Base-by-base conservation (phyloP, 2,888 invertebrate species). In the Agrypnus murinus region DNA sequence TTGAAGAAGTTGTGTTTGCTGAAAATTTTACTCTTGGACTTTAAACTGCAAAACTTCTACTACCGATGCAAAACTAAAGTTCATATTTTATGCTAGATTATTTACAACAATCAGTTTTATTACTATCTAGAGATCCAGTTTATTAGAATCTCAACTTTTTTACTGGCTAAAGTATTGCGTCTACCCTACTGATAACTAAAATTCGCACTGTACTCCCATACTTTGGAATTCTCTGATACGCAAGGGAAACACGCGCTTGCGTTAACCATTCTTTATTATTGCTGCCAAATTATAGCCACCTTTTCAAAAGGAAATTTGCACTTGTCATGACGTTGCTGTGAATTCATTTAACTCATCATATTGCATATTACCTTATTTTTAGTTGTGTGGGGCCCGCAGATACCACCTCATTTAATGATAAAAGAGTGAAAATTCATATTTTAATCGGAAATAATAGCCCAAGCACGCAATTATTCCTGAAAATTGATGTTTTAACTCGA, bases 241-340 rank as follows among this genome's bases (percentile, higher is more conserved):
- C 32, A 53, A 58, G 34, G 55, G 43, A 65, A 65, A 43, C n/a
- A 34, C 55, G 65, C 65, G 65, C 65, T 53, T 65, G 65, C 65
- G 65, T 65, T 65, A 25, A 65, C 14, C 15, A 38, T 9, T 15
- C 57, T 36, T 19, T 38, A 38, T 17, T 57, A 15, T 40, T 46
- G 14, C 38, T n/a, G 4, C 34, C 15, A 53, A 31, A 53, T 38
- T 19, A n/a, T 31, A 14, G 12, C 38, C 48, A 7, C 15, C 55
- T n/a, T 17, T 55, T 60, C 17, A n/a, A 45, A 46, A 14, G 10
- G n/a, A 43, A 43, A 43, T 65, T 55, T 45, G 36, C 38, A 38
- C 36, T 36, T 57, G 38, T 57, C 57, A n/a, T n/a, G n/a, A n/a
- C n/a, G n/a, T n/a, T n/a, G 14, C 38, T 53, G 31, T n/a, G 32